Evolutionary conservation across 2,888 invertebrate species (phyloP), one percentile per base, ranked within the genome.

Genomic region (Drosophila siamana): DNA sequence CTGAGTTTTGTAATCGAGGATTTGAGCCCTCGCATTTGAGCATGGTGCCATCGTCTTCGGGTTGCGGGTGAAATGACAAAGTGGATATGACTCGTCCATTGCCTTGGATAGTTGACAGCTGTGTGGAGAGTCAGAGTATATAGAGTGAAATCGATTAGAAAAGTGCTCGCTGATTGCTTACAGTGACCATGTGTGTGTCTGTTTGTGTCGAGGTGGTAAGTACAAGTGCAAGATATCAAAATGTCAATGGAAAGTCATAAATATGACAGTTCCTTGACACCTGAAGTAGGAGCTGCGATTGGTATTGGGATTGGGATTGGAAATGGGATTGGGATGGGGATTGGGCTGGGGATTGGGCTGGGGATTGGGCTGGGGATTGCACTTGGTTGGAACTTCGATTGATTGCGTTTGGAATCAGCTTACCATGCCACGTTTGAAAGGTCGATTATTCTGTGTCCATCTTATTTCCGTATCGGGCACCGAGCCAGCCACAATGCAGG

Each of bases 21-120:
- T 98, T 98, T 90, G 96, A 96, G 4, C 97, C 97, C 85, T 96
- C 95, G 91, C 97, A 98, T 91, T 96, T 96, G 74, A 98, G 94
- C 90, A 95, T 94, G 62, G 96, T 95, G 6, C 96, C 95, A 89
- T 97, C 96, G 91, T 98, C 97, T 89, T 97, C 97, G 1, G 97
- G 96, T 78, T 95, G 93, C 13, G 97, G 97, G 84, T 95, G 94
- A 92, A 97, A 97, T 78, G 95, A 95, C 78, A 97, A 93, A 56
- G 95, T 95, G 91, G 96, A 97, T 90, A 94, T 93, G 68, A 97
- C 95, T 91, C 95, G 94, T 22, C 95, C 96, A 74, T 95, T 95
- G 90, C 95, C 96, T 85, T 93, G 93, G 52, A 94, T 93, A 89
- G 95, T 94, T 77, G 93, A 92, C 90, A 95, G 93, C 95, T 95